Conservation (phyloP, 2,888 invertebrate species). For the Pheosia gnoma region DNA sequence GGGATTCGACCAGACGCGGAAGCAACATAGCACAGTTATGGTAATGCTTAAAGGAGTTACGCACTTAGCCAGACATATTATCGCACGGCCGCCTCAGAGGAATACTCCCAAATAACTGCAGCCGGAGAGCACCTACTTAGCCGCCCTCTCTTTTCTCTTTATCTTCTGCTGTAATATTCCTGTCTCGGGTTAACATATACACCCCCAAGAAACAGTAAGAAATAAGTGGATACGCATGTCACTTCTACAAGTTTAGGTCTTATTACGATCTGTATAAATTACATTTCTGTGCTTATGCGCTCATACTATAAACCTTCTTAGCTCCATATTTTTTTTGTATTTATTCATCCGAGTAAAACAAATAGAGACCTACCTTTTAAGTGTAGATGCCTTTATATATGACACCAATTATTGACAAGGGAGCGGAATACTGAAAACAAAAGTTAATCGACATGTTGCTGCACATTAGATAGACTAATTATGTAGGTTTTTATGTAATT, state of each 20-base stretch:
- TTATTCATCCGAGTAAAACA: too few relatives aligned
- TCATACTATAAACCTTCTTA: too few relatives aligned
- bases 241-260: not conserved
- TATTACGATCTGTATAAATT: too few relatives aligned
- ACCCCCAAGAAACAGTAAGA: constrained; percentile 7
- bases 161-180: constrained; percentile 37
- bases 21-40: constrained; percentile 30
- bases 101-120: constrained; percentile 38
- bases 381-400: too few relatives aligned
- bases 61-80: constrained; percentile 29
- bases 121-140: constrained; percentile 31
- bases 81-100: constrained; percentile 33
- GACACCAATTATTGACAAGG: too few relatives aligned
- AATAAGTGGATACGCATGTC: constrained; percentile 5
- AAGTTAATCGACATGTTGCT: too few relatives aligned
- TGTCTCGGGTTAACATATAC: constrained; percentile 26
- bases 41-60: constrained; percentile 31
- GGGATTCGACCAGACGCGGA: constrained; percentile 30
- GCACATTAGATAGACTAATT: too few relatives aligned
- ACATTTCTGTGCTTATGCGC: too few relatives aligned
- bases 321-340: too few relatives aligned
- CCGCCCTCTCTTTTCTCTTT: constrained; percentile 33
- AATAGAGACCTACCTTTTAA: too few relatives aligned
- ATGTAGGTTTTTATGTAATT: too few relatives aligned
- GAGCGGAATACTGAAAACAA: too few relatives aligned